Base-by-base conservation (phyloP, 2,113 vertebrate species). In the Miniopterus natalensis region DNA sequence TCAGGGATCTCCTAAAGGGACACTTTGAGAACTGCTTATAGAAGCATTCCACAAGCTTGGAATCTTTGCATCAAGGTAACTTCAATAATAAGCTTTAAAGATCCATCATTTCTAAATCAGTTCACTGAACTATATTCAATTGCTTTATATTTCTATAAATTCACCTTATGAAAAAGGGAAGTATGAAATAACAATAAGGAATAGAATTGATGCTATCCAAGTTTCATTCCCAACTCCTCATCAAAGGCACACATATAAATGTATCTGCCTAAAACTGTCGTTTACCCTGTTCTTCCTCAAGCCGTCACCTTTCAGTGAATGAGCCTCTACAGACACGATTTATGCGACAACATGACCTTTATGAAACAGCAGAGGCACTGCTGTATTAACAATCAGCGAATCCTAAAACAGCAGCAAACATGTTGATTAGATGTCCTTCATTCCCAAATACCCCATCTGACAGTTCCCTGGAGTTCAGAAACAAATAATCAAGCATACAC, bases 271-370 rank as follows among this genome's bases (percentile, higher is more conserved):
- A 14, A 18, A 70, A 59, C 17, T 66, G 4, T 65, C 81, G 23
- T 15, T 68, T 61, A 40, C 27, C 65, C 29, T 90, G 49, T 59
- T 78, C 77, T 84, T 97, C 83, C 61, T 90, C 66, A 85, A 75
- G 68, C 27, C 36, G 18, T 96, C 47, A 45, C 65, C 53, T 79
- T 73, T 49, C 25, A 29, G 47, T 68, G 89, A 84, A 55, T 73
- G 68, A 96, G 66, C 42, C 47, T 90, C 40, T 88, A 53, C 66
- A 96, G 68, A 89, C 8, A 89, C 93, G 55, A 97, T 74, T 85
- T 93, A 70, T 68, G 13, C 73, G 95, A 95, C 92, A 96, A 86
- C 20, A 29, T 81, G 84, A 96, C 90, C 97, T 96, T 97, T 92
- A 57, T 25, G 66, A 93, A 95, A 94, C 49, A 87, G 51, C 70